Percentiles rank a stretch among this genome's conserved stretches.
phyloP scores from a whole-genome alignment of 1,140 invertebrate species.

The Heliconius himera region DNA sequence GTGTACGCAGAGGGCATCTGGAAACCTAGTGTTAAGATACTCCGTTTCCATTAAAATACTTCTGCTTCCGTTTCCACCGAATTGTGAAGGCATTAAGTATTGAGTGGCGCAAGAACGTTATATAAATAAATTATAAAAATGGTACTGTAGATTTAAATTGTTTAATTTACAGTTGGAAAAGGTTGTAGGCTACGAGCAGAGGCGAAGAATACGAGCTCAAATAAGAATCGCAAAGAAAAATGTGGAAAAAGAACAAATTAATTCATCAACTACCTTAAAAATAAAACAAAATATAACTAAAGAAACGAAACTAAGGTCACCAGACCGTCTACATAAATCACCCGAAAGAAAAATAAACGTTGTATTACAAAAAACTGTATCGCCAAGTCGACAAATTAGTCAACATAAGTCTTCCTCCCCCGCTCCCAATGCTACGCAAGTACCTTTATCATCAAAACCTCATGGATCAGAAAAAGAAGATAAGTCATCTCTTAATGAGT shows the following conservation, averaged over 20 bases:
- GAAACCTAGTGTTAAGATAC: no score
- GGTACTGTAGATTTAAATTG: not conserved
- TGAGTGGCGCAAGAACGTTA: no score
- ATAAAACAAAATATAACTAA: slow-evolving; percentile 49
- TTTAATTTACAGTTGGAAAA: slow-evolving; percentile 85
- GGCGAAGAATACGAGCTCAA: slow-evolving; percentile 88
- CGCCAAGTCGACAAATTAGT: slow-evolving; percentile 39
- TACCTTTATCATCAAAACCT: slow-evolving; percentile 42
- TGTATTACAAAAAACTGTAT: slow-evolving; percentile 20
- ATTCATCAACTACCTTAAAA: slow-evolving; percentile 46
- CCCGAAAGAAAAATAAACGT: slow-evolving; percentile 39
- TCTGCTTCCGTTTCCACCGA: no score
- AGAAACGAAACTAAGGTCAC: slow-evolving; percentile 52
- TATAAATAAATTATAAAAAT: not conserved
- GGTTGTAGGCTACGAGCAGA: slow-evolving; percentile 87
- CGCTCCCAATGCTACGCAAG: slow-evolving; percentile 52
- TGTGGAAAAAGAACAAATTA: slow-evolving; percentile 61
- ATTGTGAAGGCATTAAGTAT: no score
- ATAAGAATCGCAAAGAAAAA: slow-evolving; percentile 86
- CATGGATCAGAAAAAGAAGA: slow-evolving; percentile 42
- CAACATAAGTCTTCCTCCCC: slow-evolving; percentile 49
- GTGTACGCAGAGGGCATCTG: no score
- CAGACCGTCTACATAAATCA: slow-evolving; percentile 49
- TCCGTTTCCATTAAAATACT: no score
- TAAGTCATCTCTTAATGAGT: slow-evolving; percentile 50